These are phyloP conservation scores for Oxycera nigricornis DNA, from an alignment of 2,888 invertebrate genomes.

Conservation along the genomic window DNA sequence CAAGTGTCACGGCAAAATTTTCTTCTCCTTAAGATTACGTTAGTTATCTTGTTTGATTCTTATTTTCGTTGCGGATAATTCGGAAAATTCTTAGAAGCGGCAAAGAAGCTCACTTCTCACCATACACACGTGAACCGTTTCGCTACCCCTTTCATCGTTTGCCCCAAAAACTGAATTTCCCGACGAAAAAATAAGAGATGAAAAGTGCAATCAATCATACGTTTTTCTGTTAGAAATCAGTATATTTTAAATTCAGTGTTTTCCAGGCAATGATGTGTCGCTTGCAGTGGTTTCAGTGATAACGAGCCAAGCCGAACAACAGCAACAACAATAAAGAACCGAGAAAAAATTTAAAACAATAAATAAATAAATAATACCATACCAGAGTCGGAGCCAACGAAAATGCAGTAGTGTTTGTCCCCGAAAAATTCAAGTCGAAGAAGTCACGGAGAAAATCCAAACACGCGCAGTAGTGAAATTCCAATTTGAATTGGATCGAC, in stretches of 20 bases:
- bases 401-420: neutral
- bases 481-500: too few relatives aligned
- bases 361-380: neutral
- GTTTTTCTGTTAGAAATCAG: neutral
- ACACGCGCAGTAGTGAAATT: neutral
- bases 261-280: neutral
- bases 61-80: neutral
- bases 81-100: neutral
- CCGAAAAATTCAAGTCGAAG: neutral
- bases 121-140: neutral
- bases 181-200: too few relatives aligned
- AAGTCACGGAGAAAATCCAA: neutral
- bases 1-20: neutral
- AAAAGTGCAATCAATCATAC: neutral
- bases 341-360: neutral
- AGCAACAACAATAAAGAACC: too few relatives aligned
- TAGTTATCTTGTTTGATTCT: neutral
- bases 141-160: neutral
- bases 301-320: too few relatives aligned
- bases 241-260: neutral
- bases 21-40: neutral
- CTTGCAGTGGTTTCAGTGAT: neutral
- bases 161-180: neutral
- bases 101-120: neutral
- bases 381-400: neutral